Base-by-base conservation (phyloP, 2,888 invertebrate genomes). In the Drosophila pseudotakahashii region DNA sequence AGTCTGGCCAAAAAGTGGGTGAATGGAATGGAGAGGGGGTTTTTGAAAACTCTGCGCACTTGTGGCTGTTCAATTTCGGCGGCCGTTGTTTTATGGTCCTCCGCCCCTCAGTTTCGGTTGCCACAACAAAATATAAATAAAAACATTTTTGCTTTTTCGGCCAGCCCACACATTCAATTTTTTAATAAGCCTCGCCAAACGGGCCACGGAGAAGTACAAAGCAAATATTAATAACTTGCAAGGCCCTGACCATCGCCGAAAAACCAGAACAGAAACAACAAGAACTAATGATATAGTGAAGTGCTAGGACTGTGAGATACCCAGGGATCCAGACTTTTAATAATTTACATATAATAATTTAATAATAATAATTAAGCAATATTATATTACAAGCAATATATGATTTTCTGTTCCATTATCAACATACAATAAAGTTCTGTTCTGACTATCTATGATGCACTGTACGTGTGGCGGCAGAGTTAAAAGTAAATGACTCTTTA, bases 201-300 rank as follows among this genome's bases (percentile, higher is more conserved):
- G 62, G 62, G 41, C 62, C 68, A 71, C 61, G 62, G 66, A 86
- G 77, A 89, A 87, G 86, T 84, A 89, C 86, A 89, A 78, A 87
- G 89, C 88, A 87, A 87, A 87, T 80, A 87, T 87, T 66, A 87
- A 87, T 87, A 87, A 87, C 88, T 87, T 87, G 76, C 80, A 84
- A 89, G 88, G 83, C 79, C 81, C 72, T 72, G 81, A 68, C 81
- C 79, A 69, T 67, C 23, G 26, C 57, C 70, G 55, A 68, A 69
- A 59, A 72, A 61, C 13, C 50, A 62, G 16, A 61, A 23, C 50
- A 62, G 23, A 9, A 62, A 30, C 11, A 58, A 48, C 52, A 47
- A 70, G 44, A 62, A 52, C 54, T 41, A 48, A 26, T 23, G 37
- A 10, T 9, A 2, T 1, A 39, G 9, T 14, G 11, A 6, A 16